A percentile compares a stretch with the other conserved stretches of the same genome.
These are phyloP conservation scores for Tachysurus vachellii DNA, from an alignment of 2,113 vertebrate genomes.

Conservation along the genomic window DNA sequence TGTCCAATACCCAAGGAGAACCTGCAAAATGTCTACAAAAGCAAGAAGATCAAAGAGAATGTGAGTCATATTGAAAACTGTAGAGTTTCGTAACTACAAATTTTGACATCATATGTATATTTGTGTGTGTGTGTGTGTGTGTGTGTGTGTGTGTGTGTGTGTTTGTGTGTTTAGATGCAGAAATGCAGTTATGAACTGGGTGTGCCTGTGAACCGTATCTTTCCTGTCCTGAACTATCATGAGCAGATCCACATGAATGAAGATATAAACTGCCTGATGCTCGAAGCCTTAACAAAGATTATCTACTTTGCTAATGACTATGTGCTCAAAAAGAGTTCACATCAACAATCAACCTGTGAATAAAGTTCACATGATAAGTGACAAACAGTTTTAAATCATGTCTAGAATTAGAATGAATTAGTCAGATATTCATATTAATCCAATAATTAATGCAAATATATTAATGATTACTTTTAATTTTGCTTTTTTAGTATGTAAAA, in stretches of 20 bases:
- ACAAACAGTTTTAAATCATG: not conserved
- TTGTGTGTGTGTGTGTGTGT: not conserved
- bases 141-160: too few relatives aligned
- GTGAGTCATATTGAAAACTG: not conserved
- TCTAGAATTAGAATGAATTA: too few relatives aligned
- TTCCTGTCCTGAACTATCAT: constrained; percentile 32
- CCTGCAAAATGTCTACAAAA: constrained; percentile 21
- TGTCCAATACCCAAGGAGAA: not conserved
- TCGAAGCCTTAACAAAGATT: constrained; percentile 23
- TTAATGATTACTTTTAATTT: too few relatives aligned
- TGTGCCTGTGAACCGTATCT: constrained; percentile 28
- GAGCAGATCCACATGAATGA: not conserved
- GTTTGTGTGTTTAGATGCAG: constrained; percentile 16
- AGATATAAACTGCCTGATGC: constrained; percentile 32
- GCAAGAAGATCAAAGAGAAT: constrained; percentile 22
- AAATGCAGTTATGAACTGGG: constrained; percentile 1
- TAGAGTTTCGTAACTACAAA: not conserved
- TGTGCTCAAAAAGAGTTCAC: not conserved
- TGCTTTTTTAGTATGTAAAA: too few relatives aligned
- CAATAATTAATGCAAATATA: too few relatives aligned
- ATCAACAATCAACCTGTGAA: not conserved
- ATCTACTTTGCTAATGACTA: constrained; percentile 14
- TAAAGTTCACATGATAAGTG: not conserved
- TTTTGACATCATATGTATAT: constrained; percentile 3
- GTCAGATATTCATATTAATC: too few relatives aligned